Conservation (phyloP, 64 coral and sea anemone genomes). For the Porites australiensis region DNA sequence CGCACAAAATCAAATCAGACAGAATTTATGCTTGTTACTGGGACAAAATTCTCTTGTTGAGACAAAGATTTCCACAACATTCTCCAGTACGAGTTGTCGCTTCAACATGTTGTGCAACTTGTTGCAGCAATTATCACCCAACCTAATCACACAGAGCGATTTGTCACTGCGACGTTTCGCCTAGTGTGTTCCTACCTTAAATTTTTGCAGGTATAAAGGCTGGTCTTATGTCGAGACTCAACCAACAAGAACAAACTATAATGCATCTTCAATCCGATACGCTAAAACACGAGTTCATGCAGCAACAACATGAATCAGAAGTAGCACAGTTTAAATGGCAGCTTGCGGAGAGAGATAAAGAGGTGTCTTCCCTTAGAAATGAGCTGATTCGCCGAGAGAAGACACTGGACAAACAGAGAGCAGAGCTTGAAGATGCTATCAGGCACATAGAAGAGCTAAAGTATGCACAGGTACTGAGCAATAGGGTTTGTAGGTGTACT, state of each 20-base stretch:
- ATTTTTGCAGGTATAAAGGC: conserved; percentile 72
- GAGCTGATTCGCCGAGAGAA: conserved; percentile 85
- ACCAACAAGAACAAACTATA: conserved; percentile 90
- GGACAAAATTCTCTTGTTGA: too few species aligned
- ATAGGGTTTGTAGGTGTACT: not conserved
- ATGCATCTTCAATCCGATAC: conserved; percentile 96
- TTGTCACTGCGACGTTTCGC: too few species aligned
- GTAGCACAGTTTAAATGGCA: conserved; percentile 75
- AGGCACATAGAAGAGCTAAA: conserved; percentile 81
- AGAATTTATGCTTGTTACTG: too few species aligned
- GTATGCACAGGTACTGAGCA: conserved; percentile 73
- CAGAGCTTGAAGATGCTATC: conserved; percentile 82
- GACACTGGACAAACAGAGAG: conserved; percentile 87
- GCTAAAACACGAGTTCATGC: conserved; percentile 84
- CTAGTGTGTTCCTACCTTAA: too few species aligned
- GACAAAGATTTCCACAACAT: too few species aligned
- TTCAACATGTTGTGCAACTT: too few species aligned
- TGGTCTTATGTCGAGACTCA: conserved; percentile 81
- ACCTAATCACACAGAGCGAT: too few species aligned
- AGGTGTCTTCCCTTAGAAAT: conserved; percentile 82
- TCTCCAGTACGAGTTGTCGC: too few species aligned
- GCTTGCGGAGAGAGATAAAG: conserved; percentile 86
- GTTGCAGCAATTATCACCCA: too few species aligned
- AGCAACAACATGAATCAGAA: conserved; percentile 82
- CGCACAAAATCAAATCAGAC: too few species aligned